These are phyloP conservation scores for Scyliorhinus canicula DNA, from an alignment of 2,797 vertebrate species.

Conservation along the genomic window DNA sequence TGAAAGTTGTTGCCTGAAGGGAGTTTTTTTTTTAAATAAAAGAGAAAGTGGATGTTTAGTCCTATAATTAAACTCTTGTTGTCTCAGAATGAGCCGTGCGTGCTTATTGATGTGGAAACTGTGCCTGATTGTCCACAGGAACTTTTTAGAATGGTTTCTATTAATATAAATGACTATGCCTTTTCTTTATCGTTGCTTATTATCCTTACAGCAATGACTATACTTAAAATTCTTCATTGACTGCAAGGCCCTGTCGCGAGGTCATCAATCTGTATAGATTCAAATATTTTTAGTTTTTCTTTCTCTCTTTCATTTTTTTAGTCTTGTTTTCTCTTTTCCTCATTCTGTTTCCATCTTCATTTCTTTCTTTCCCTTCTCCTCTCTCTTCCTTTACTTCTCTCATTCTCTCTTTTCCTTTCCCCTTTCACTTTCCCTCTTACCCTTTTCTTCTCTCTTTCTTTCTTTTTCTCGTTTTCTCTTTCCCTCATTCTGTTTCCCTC, in stretches of 20 bases:
- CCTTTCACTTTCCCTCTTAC: too few relatives aligned
- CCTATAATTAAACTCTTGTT: background rate
- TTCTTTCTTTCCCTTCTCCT: too few relatives aligned
- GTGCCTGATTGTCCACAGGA: background rate
- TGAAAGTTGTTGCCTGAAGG: background rate
- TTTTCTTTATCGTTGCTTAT: background rate
- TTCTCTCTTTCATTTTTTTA: too few relatives aligned
- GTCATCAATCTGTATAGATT: too few relatives aligned
- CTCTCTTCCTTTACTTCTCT: too few relatives aligned
- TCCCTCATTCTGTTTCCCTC: background rate
- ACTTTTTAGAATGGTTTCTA: background rate
- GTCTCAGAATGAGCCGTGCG: background rate
- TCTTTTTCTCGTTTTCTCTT: background rate
- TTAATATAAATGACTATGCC: background rate
- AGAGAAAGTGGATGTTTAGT: background rate
- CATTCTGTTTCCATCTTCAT: too few relatives aligned
- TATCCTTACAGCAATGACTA: too few relatives aligned
- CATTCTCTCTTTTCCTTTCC: too few relatives aligned
- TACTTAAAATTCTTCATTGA: too few relatives aligned
- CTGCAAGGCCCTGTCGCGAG: too few relatives aligned
- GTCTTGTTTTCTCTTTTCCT: too few relatives aligned
- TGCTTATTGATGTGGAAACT: background rate
- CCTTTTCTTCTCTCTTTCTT: background rate
- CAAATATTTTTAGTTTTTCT: too few relatives aligned
- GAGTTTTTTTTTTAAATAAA: background rate